Percentiles rank a stretch among this genome's conserved stretches.
Evolutionary conservation across 2,113 vertebrate species (phyloP).

Genomic region (Pavo muticus): DNA sequence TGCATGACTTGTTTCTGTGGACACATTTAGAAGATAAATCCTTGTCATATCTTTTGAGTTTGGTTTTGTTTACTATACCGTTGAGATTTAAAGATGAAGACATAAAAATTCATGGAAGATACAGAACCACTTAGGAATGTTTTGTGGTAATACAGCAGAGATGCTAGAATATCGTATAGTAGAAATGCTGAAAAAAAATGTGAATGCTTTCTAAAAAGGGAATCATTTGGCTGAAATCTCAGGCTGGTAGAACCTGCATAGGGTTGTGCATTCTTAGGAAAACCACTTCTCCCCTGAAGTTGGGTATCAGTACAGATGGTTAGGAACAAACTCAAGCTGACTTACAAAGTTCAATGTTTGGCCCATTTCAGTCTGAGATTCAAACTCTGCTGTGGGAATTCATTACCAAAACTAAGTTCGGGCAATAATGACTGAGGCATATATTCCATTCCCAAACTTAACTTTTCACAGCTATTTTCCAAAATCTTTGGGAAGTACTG

Average conservation of each 20-base stretch:
- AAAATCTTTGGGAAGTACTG: neutral
- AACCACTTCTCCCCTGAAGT: neutral
- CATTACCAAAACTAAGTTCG: neutral
- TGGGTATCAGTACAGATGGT: neutral
- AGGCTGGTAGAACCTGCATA: neutral
- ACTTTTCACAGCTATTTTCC: neutral
- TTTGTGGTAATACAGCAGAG: neutral
- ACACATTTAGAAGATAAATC: constrained; percentile 78
- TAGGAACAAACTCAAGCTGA: neutral
- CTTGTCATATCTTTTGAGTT: neutral
- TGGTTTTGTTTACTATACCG: neutral
- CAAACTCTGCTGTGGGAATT: neutral
- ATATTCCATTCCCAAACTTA: neutral
- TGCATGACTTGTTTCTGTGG: constrained; percentile 72
- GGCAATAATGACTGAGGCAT: neutral
- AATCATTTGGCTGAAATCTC: neutral
- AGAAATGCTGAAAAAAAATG: neutral
- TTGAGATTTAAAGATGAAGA: neutral
- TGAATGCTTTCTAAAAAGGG: accelerated
- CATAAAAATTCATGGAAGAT: neutral
- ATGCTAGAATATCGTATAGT: neutral
- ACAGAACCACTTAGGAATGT: neutral
- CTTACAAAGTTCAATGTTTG: neutral
- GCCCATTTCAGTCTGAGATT: neutral
- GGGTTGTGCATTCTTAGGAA: neutral